Percentiles rank a stretch among this genome's conserved stretches.
phyloP scores from a whole-genome alignment of 2,888 invertebrate species.

The Ophioninae sp. region DNA sequence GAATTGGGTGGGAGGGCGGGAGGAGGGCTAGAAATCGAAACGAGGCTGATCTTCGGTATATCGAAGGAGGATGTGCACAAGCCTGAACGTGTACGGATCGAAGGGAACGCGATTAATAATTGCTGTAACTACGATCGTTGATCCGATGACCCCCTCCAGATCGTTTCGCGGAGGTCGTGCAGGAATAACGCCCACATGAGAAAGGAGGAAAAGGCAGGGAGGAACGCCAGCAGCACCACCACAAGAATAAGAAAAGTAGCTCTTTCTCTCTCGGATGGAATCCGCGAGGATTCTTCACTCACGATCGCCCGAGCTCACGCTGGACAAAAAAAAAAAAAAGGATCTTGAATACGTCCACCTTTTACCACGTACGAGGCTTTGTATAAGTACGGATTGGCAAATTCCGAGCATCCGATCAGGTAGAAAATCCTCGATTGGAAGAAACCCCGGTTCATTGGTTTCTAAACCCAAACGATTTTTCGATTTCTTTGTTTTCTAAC shows the following conservation, averaged over 20 bases:
- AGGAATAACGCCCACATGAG: conserved; percentile 72
- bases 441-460: background rate
- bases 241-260: conserved; percentile 45
- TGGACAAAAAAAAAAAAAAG: conserved; percentile 44
- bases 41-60: conserved; percentile 51
- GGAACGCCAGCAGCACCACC: conserved; percentile 42
- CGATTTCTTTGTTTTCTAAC: no score
- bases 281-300: conserved; percentile 57
- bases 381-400: conserved; percentile 33
- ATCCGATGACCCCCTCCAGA: conserved; percentile 75
- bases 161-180: conserved; percentile 71
- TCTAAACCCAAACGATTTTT: no score
- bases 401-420: conserved; percentile 12
- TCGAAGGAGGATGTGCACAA: conserved; percentile 60
- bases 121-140: conserved; percentile 73
- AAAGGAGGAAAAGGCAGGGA: conserved; percentile 54
- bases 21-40: conserved; percentile 34
- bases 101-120: conserved; percentile 73
- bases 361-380: conserved; percentile 12
- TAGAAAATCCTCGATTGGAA: conserved; percentile 21
- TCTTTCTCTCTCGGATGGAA: conserved; percentile 45
- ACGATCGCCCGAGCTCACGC: conserved; percentile 35
- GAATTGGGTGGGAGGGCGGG: background rate
- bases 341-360: conserved; percentile 23
- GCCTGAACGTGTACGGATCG: conserved; percentile 57